Evolutionary conservation across 2,888 invertebrate genomes (phyloP).

Genomic region (Drosophila peninsularis): DNA sequence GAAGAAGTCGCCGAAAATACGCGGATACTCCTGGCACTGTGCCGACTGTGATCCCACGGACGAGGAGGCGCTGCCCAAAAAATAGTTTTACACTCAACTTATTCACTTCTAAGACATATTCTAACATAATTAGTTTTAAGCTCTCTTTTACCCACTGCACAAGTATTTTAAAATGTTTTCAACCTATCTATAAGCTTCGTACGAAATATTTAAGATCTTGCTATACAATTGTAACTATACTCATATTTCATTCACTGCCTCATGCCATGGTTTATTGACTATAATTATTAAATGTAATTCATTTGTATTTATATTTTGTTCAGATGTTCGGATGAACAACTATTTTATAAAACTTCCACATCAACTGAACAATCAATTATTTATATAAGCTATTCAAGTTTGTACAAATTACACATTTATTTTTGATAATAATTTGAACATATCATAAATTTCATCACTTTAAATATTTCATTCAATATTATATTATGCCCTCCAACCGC

Average conservation of each 20-base stretch:
- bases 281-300: slow-evolving; percentile 18
- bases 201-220: neutral
- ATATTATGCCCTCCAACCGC: slow-evolving; percentile 3
- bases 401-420: slow-evolving; percentile 9
- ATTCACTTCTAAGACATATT: slow-evolving; percentile 7
- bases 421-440: slow-evolving; percentile 6
- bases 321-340: neutral
- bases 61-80: slow-evolving; percentile 71
- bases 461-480: neutral
- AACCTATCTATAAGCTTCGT: slow-evolving; percentile 9
- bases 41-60: slow-evolving; percentile 96
- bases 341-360: neutral
- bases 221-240: neutral
- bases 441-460: slow-evolving; percentile 1
- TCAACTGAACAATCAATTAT: neutral
- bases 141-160: slow-evolving; percentile 1
- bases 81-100: slow-evolving; percentile 19
- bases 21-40: slow-evolving; percentile 98
- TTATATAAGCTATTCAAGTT: neutral
- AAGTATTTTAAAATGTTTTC: slow-evolving; percentile 25
- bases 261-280: neutral
- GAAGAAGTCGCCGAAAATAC: slow-evolving; percentile 96
- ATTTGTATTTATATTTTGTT: slow-evolving; percentile 1
- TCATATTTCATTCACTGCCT: slow-evolving; percentile 2
- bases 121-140: slow-evolving; percentile 23